Conservation (phyloP, 2,113 vertebrate genomes). For the zebrafish (Danio rerio) region DNA sequence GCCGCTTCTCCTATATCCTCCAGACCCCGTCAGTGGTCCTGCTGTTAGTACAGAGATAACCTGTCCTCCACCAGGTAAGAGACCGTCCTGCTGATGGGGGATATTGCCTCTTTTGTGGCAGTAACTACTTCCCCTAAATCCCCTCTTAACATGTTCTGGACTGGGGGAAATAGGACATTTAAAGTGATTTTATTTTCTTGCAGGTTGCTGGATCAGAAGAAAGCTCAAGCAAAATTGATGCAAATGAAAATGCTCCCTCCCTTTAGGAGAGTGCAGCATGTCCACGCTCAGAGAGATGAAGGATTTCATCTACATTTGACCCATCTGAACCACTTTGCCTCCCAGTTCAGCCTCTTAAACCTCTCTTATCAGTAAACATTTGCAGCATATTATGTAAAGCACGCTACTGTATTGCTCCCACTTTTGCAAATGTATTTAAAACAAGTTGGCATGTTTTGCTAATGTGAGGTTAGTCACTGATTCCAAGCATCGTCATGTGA, state of each 20-base stretch:
- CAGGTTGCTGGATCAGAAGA: conserved; percentile 67
- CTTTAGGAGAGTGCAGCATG: conserved; percentile 15
- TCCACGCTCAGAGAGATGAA: conserved; percentile 28
- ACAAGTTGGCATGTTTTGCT: conserved; percentile 39
- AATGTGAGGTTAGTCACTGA: conserved; percentile 55
- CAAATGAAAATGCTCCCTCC: conserved; percentile 67
- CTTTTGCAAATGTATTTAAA: conserved; percentile 22
- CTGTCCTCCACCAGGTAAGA: conserved; percentile 70
- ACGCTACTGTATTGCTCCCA: conserved; percentile 32
- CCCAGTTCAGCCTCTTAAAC: conserved; percentile 47
- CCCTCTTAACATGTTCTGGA: conserved; percentile 76
- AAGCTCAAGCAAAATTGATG: conserved; percentile 66
- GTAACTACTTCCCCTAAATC: conserved; percentile 80
- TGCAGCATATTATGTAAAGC: conserved; percentile 40
- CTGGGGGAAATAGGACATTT: conserved; percentile 68
- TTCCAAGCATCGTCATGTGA: conserved; percentile 61
- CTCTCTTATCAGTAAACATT: conserved; percentile 27
- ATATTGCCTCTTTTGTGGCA: conserved; percentile 80
- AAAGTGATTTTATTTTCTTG: conserved; percentile 63
- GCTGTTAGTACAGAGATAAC: conserved; percentile 79
- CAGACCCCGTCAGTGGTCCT: conserved; percentile 62
- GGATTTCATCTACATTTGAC: conserved; percentile 38
- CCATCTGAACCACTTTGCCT: conserved; percentile 36
- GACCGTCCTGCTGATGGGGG: conserved; percentile 75
- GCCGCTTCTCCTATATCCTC: conserved; percentile 42